phyloP scores from a whole-genome alignment of 2,888 invertebrate species.

The Nomada goodeniana region DNA sequence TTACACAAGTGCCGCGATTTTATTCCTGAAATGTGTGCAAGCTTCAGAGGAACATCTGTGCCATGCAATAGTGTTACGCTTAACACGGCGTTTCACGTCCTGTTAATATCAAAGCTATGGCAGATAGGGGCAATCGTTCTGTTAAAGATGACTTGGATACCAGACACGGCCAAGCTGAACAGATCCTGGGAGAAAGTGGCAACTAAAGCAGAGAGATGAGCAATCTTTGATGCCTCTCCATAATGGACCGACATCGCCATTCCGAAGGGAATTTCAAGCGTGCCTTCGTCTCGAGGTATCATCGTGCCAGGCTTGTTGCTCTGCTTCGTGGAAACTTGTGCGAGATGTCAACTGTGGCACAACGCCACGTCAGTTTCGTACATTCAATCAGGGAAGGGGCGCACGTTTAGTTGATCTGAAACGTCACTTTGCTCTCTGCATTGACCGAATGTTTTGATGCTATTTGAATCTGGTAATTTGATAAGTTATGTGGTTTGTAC shows the following conservation, averaged over 20 bases:
- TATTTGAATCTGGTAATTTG: too few relatives aligned
- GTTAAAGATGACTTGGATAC: constrained; percentile 15
- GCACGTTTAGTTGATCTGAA: constrained; percentile 1
- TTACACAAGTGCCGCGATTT: not conserved
- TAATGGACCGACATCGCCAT: constrained; percentile 17
- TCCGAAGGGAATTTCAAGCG: constrained; percentile 41
- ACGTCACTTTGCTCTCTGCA: not conserved
- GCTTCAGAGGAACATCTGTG: not conserved
- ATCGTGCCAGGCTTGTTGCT: constrained; percentile 25
- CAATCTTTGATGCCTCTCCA: constrained; percentile 37
- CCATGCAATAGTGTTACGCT: not conserved
- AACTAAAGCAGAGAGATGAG: constrained; percentile 28
- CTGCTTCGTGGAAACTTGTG: constrained; percentile 26
- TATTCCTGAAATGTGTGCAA: not conserved
- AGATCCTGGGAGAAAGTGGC: constrained; percentile 40
- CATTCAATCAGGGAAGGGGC: not conserved
- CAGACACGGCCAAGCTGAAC: constrained; percentile 1
- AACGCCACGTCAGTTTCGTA: constrained; percentile 17
- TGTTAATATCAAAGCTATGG: constrained; percentile 24
- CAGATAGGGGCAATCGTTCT: constrained; percentile 3
- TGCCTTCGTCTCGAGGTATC: constrained; percentile 21
- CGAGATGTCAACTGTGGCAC: constrained; percentile 40
- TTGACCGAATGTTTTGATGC: not conserved
- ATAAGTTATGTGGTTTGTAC: too few relatives aligned
- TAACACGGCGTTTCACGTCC: not conserved